Evolutionary conservation across 2,888 invertebrate genomes (phyloP).

Genomic region (Hoplodrina ambigua): DNA sequence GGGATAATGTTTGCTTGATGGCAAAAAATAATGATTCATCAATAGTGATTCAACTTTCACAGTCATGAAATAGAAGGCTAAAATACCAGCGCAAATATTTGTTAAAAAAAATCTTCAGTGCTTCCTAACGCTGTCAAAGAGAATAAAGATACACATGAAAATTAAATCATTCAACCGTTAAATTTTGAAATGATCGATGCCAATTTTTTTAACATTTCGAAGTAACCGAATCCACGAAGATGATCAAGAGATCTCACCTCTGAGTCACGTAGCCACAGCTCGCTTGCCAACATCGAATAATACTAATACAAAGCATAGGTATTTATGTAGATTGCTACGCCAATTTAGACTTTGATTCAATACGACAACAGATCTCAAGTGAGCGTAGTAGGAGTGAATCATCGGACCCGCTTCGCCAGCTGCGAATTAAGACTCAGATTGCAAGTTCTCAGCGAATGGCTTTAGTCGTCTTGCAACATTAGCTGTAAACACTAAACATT

Average conservation of each 20-base stretch:
- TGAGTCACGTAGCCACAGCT: conserved; percentile 80
- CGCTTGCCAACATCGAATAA: conserved; percentile 79
- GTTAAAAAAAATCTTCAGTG: conserved; percentile 19
- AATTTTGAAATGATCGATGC: conserved; percentile 44
- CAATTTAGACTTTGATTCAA: conserved; percentile 75
- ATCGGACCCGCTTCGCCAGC: conserved; percentile 78
- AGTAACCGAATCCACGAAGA: conserved; percentile 69
- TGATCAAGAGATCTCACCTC: conserved; percentile 81
- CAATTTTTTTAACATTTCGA: conserved; percentile 56
- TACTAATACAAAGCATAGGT: conserved; percentile 74
- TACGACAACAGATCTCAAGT: conserved; percentile 62
- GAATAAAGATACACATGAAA: conserved; percentile 34
- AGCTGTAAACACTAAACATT: conserved; percentile 60
- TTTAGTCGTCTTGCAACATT: conserved; percentile 79
- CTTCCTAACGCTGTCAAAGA: conserved; percentile 37
- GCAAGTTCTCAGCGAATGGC: conserved; percentile 79
- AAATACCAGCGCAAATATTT: conserved; percentile 16
- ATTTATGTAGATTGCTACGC: conserved; percentile 66
- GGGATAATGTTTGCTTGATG: conserved; percentile 11
- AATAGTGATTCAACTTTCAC: conserved; percentile 48
- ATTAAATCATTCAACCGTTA: conserved; percentile 35
- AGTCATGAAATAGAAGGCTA: conserved; percentile 9
- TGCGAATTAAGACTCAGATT: conserved; percentile 83
- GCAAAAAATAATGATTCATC: conserved; percentile 44
- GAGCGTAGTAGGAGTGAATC: conserved; percentile 81